Base-by-base conservation (phyloP, 2,113 vertebrate genomes). In the Bubo blakistoni region DNA sequence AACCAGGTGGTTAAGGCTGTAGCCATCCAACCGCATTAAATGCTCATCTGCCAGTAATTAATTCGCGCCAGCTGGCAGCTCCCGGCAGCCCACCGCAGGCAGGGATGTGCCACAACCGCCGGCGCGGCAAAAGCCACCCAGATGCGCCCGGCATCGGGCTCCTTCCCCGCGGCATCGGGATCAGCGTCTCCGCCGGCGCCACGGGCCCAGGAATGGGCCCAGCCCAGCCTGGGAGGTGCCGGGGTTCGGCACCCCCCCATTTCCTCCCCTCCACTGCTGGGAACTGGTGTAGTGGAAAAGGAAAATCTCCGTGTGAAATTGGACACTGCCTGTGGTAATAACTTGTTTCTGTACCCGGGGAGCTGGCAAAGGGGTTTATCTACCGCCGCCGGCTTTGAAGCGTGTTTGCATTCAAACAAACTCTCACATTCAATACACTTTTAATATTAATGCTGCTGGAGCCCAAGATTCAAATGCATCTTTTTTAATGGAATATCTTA, bases 401-500 rank as follows among this genome's bases (percentile, higher is more conserved):
- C 5, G 3, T 11, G 77, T 95, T 96, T 92, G 96, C 92, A 71
- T 82, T 92, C 82, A 82, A 76, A 86, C 88, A 67, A 91, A 71
- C 76, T 67, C 94, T 51, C 0, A 13, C 82, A 49, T 83, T 72
- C 69, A 62, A 92, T 65, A 74, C 96, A 79, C 40, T 93, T 83
- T 93, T 81, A 84, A 95, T 96, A 84, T 96, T 95, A 83, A 96
- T 93, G 90, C 90, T 51, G 79, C 94, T 32, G 44, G 63, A 67
- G 95, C 90, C 62, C 16, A 0, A 34, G 58, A 92, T 95, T 88
- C 90, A 80, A 92, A 90, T 82, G 92, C 90, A 34, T 46, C 85
- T 80, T 94, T 89, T 96, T 78, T 83, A 93, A 96, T 95, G 93
- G 92, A 96, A 96, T 96, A 93, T 88, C 85, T 80, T 70, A 94